Evolutionary conservation across 1,140 invertebrate species (phyloP), one percentile per base, ranked within the genome.

Genomic region (Pseudomyrmex sp.): DNA sequence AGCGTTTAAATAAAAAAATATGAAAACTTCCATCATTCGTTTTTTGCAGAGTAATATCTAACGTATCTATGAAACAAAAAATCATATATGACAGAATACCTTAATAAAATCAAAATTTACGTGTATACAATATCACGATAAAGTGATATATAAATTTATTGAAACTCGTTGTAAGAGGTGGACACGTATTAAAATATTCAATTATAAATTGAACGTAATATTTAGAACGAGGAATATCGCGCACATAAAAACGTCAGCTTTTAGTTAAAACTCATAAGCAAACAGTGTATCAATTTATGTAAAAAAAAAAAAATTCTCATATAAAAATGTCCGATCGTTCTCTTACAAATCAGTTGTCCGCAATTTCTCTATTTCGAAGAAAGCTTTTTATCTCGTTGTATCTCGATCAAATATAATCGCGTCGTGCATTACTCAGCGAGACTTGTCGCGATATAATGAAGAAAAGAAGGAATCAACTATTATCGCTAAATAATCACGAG

Each of bases 291-390:
- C 26, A 26, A 52, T 66, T 66, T 56, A 54, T 7, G n/a, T 54
- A 44, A 46, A 77, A 77, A 44, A 46, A 76, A 76, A 75, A 26
- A 63, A 58, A 7, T 56, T 54, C 18, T 68, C 35, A 13, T 48
- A 70, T 13, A 12, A 15, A 69, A 48, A 58, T 35, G 7, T 7
- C 65, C 15, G 15, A n/a, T 79, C 20, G 59, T 20, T 59, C 20
- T 35, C 35, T 35, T 35, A 7, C 35, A 35, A 26, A 44, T 13
- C 10, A 5, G 52, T 7, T 46, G 10, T 15, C 5, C 5, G 18
- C 4, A 59, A 80, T 72, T n/a, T 58, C 13, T 26, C 35, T 54
- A 7, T 1, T 12, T 70, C 20, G 18, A 59, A 50, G 58, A 1
- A 69, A 69, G 4, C 20, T 50, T 18, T 9, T 15, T 70, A 61